Conservation (phyloP, 2,113 vertebrate genomes). For the Scopus umbretta region DNA sequence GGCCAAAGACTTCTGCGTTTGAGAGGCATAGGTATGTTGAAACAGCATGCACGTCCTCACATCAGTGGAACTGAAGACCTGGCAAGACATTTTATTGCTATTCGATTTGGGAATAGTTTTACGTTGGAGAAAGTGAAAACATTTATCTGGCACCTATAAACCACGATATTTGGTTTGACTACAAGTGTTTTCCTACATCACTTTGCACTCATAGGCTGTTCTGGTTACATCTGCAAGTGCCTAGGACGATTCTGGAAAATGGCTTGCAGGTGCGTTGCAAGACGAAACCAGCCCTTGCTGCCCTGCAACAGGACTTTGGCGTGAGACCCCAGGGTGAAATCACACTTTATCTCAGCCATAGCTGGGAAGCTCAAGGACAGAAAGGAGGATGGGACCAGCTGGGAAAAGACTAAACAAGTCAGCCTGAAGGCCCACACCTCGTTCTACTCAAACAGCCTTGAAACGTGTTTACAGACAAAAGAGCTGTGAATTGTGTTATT, state of each 20-base stretch:
- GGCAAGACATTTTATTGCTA: not conserved
- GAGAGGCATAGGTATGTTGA: not conserved
- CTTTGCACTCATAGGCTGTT: not conserved
- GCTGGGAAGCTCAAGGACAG: not conserved
- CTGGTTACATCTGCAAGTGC: not conserved
- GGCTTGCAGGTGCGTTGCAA: not conserved
- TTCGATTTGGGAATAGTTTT: not conserved
- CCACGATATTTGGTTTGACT: not conserved
- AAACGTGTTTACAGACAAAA: not conserved
- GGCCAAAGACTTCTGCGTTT: not conserved
- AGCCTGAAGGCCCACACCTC: not conserved
- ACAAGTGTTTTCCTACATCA: not conserved
- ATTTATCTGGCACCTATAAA: not conserved
- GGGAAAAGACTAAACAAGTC: not conserved
- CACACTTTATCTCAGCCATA: not conserved
- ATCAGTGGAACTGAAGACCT: not conserved
- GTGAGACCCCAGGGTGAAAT: not conserved
- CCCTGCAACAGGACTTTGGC: not conserved
- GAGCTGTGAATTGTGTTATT: not conserved
- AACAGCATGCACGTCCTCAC: not conserved
- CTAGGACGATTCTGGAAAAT: not conserved
- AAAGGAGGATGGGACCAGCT: not conserved
- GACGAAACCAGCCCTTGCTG: not conserved
- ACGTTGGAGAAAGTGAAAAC: not conserved
- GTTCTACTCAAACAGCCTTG: not conserved